Evolutionary conservation across 2,113 vertebrate species (phyloP).

Genomic region (Eublepharis macularius): DNA sequence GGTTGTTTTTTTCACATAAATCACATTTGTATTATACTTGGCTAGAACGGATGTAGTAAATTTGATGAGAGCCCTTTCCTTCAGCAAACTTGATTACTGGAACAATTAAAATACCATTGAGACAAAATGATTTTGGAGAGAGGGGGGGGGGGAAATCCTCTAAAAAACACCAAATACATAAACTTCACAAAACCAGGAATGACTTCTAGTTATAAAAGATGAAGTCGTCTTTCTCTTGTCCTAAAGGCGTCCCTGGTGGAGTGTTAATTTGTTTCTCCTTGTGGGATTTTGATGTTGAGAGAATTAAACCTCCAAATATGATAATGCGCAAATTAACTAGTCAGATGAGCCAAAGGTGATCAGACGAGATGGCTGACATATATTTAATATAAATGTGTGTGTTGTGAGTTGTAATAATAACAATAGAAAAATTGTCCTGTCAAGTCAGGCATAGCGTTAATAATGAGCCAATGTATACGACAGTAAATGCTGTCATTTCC

Average conservation of each 20-base stretch:
- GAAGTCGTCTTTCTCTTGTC: not conserved
- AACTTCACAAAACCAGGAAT: conserved; percentile 48
- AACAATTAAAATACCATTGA: conserved; percentile 67
- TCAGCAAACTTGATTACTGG: conserved; percentile 61
- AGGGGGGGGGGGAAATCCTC: conserved; percentile 25
- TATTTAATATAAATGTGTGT: conserved; percentile 41
- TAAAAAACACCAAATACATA: conserved; percentile 42
- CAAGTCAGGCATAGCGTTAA: conserved; percentile 63
- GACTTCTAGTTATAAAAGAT: not conserved
- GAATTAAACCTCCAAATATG: conserved; percentile 39
- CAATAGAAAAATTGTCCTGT: conserved; percentile 55
- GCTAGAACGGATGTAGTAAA: conserved; percentile 57
- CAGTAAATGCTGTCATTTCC: conserved; percentile 62
- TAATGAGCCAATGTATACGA: conserved; percentile 59
- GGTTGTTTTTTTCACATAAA: conserved; percentile 71
- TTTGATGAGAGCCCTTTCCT: conserved; percentile 48
- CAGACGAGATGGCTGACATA: conserved; percentile 45
- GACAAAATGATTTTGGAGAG: conserved; percentile 46
- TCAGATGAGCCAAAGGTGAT: conserved; percentile 59
- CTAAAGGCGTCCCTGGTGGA: not conserved
- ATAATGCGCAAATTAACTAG: conserved; percentile 50
- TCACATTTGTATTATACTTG: conserved; percentile 62
- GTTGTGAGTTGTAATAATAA: conserved; percentile 45
- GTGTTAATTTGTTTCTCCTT: conserved; percentile 28
- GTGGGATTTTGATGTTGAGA: conserved; percentile 14